phyloP scores from a whole-genome alignment of 2,113 vertebrate species.

The Theristicus caerulescens region DNA sequence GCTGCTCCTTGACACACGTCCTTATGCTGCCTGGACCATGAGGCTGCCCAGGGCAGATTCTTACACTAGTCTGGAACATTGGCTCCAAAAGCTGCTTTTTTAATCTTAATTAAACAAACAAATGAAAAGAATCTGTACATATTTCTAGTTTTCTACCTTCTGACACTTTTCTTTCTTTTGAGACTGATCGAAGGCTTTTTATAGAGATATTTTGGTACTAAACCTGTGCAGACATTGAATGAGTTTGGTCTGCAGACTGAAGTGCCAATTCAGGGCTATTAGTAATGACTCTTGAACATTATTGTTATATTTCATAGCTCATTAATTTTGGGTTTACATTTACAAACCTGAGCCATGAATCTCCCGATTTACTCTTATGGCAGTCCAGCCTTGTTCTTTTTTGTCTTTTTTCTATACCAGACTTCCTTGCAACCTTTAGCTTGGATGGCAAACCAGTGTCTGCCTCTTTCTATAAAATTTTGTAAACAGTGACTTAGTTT shows the following conservation, averaged over 20 bases:
- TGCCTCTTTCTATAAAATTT: constrained; percentile 40
- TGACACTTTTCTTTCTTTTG: constrained; percentile 40
- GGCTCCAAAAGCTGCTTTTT: constrained; percentile 54
- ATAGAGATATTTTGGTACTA: constrained; percentile 58
- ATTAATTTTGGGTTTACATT: constrained; percentile 34
- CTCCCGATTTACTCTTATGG: neutral
- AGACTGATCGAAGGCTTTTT: constrained; percentile 46
- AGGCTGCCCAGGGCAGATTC: constrained; percentile 20
- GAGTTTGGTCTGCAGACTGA: constrained; percentile 57
- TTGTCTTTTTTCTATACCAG: neutral
- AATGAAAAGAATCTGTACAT: constrained; percentile 51
- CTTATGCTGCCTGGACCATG: neutral
- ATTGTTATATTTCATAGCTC: constrained; percentile 19
- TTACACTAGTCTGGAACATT: constrained; percentile 35
- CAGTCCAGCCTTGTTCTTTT: neutral
- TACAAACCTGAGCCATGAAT: constrained; percentile 52
- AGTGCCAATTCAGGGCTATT: constrained; percentile 65
- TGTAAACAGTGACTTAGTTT: constrained; percentile 11
- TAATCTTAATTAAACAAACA: constrained; percentile 25
- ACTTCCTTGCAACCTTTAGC: neutral
- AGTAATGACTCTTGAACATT: constrained; percentile 42
- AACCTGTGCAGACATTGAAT: neutral
- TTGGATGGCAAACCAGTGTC: constrained; percentile 29
- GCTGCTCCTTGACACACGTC: neutral
- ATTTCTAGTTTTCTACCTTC: constrained; percentile 67